These are phyloP conservation scores for Vulpes ferrilata DNA, from an alignment of 2,113 vertebrate genomes.

Conservation along the genomic window DNA sequence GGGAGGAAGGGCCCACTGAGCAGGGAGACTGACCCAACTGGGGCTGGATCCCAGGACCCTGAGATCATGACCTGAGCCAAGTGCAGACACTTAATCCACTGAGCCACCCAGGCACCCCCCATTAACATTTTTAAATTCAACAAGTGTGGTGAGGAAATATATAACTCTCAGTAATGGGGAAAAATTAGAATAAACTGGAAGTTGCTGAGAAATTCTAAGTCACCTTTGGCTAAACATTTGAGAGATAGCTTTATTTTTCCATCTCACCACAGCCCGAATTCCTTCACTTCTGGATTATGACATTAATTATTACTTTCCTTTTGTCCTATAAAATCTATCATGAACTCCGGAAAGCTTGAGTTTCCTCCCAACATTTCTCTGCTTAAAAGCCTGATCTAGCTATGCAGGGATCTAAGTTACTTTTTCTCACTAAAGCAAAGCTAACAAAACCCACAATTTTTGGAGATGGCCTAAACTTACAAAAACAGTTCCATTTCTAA, in stretches of 20 bases:
- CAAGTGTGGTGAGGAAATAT: neutral
- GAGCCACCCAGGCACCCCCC: neutral
- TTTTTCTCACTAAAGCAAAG: constrained; percentile 5
- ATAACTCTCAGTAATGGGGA: neutral
- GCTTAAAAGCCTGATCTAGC: neutral
- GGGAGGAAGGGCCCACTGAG: neutral
- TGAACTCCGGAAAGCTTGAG: neutral
- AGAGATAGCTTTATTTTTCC: neutral
- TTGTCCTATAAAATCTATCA: neutral
- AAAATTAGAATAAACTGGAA: neutral
- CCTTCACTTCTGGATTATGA: neutral
- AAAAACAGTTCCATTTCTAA: neutral
- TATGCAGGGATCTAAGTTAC: neutral
- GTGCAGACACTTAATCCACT: neutral
- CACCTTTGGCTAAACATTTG: neutral
- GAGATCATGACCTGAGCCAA: neutral
- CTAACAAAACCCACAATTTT: neutral
- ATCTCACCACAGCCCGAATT: neutral
- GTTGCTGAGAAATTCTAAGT: neutral
- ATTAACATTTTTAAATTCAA: neutral
- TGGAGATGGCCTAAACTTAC: neutral
- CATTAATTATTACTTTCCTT: neutral
- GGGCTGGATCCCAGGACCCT: neutral
- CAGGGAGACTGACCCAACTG: too few species aligned
- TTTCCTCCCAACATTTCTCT: neutral